Percentiles rank a stretch among this genome's conserved stretches.
Evolutionary conservation across 2,797 vertebrate species (phyloP).

Genomic region (Sphenodon punctatus): DNA sequence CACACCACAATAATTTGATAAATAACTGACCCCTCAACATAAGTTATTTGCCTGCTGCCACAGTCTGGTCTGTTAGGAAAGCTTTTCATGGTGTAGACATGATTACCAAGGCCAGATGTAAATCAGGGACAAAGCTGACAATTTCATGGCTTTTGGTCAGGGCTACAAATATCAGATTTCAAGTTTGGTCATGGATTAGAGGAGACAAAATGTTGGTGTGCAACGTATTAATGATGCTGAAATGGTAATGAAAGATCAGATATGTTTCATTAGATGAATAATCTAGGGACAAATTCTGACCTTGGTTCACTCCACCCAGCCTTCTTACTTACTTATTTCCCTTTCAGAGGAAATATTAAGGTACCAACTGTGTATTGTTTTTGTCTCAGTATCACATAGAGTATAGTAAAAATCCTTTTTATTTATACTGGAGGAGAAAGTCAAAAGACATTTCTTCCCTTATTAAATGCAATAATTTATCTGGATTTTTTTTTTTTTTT

Average conservation of each 20-base stretch:
- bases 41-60: not conserved
- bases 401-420: too few species aligned
- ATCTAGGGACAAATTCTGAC: not conserved
- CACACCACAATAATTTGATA: not conserved
- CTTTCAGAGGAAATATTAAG: not conserved
- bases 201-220: not conserved
- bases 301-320: too few species aligned
- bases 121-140: not conserved
- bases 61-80: not conserved
- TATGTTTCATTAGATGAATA: not conserved
- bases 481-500: too few species aligned
- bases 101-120: not conserved
- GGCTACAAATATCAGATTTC: not conserved
- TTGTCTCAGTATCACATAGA: too few species aligned
- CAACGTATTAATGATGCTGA: not conserved
- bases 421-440: too few species aligned
- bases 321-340: too few species aligned
- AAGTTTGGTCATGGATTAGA: not conserved
- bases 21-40: not conserved
- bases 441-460: too few species aligned
- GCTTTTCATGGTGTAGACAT: not conserved
- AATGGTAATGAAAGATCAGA: not conserved
- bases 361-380: not conserved
- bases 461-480: too few species aligned
- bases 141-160: not conserved